phyloP scores from a whole-genome alignment of 2,888 invertebrate species.

The Resseliella maxima region DNA sequence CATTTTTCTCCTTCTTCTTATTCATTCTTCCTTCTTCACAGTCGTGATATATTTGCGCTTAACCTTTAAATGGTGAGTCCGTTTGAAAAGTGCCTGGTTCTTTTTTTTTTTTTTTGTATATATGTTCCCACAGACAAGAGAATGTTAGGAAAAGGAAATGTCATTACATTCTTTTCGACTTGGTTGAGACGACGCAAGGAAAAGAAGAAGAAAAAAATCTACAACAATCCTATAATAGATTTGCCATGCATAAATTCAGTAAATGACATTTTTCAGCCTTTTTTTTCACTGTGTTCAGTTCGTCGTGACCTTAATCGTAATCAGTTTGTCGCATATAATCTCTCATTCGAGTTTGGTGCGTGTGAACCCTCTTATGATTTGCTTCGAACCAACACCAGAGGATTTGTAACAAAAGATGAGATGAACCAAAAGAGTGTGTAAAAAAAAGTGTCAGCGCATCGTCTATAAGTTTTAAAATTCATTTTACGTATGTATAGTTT shows the following conservation, averaged over 20 bases:
- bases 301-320: slow-evolving; percentile 50
- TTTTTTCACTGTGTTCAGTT: neutral
- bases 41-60: neutral
- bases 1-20: neutral
- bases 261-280: slow-evolving; percentile 19
- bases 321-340: slow-evolving; percentile 47
- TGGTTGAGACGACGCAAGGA: neutral
- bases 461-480: slow-evolving; percentile 42
- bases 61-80: slow-evolving; percentile 26
- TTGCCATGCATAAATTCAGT: slow-evolving; percentile 29
- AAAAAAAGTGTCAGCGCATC: neutral
- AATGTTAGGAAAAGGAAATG: slow-evolving; percentile 20
- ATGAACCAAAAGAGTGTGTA: neutral
- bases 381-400: neutral
- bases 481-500: slow-evolving; percentile 47
- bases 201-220: neutral
- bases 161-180: slow-evolving; percentile 23
- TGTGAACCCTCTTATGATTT: slow-evolving; percentile 23
- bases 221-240: neutral
- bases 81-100: neutral
- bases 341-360: neutral
- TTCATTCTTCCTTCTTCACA: neutral
- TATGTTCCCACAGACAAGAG: neutral
- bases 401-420: neutral
- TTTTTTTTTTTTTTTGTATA: neutral